Conservation (phyloP, 2,888 invertebrate species). For the Hydroisotoma schaefferi region DNA sequence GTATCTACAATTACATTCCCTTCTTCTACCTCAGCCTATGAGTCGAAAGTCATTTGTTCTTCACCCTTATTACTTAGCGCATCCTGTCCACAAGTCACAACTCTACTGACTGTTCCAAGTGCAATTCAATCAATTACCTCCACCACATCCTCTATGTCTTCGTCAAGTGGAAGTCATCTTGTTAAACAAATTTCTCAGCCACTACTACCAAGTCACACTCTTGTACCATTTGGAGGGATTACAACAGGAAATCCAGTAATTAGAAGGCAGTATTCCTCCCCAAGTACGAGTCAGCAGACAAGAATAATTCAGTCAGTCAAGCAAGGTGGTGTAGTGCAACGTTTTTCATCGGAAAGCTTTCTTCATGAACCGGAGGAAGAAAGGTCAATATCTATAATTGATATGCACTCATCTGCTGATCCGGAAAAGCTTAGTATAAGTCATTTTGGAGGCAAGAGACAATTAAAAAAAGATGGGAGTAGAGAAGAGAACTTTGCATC, state of each 20-base stretch:
- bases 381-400: neutral
- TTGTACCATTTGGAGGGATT: constrained; percentile 23
- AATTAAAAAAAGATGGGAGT: constrained; percentile 5
- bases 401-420: neutral
- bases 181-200: constrained; percentile 48
- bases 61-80: constrained; percentile 14
- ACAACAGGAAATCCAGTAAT: constrained; percentile 36
- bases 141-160: constrained; percentile 12
- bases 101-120: constrained; percentile 34
- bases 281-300: constrained; percentile 18
- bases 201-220: constrained; percentile 37
- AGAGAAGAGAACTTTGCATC: neutral
- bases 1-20: constrained; percentile 8
- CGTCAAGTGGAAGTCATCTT: constrained; percentile 27
- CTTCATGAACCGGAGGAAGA: neutral
- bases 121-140: constrained; percentile 24
- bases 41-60: neutral
- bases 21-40: neutral
- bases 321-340: neutral
- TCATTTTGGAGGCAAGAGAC: constrained; percentile 16
- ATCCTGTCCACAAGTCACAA: constrained; percentile 6
- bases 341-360: neutral
- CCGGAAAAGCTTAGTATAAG: neutral
- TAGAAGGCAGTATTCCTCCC: constrained; percentile 46
- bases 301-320: constrained; percentile 18